Base-by-base conservation (phyloP, 1,140 invertebrate species). In the Zelostemma sp. region DNA sequence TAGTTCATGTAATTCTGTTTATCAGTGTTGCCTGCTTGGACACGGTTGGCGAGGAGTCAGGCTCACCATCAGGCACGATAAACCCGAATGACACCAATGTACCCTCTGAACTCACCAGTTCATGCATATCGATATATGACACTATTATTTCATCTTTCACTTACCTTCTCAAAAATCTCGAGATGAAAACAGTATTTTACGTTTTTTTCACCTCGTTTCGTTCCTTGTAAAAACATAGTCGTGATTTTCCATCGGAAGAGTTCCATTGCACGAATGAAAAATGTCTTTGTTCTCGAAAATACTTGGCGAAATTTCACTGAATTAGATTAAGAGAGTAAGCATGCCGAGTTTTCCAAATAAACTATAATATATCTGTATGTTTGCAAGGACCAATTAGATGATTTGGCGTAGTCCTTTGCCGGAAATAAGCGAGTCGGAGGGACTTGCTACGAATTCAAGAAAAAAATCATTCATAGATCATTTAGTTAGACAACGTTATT, bases 11-110 rank as follows among this genome's bases (percentile, higher is more conserved):
- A 67, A 67, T 77, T 76, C 45, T 72, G 74, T 82, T 80, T 79
- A 77, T 82, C 76, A 82, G 64, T 82, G 77, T 85, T 84, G 83
- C 83, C 82, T 84, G 83, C 84, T 83, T 76, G 80, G 81, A 82
- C 81, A 79, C 74, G 76, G 82, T 80, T 82, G 77, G 77, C 79
- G 82, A 80, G 84, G 84, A 85, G 84, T 85, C 84, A 85, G 84
- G 84, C 80, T 85, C 84, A 85, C 77, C 84, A 85, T 85, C 83
- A 85, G 83, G 84, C 83, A 84, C 81, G 80, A 83, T 77, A 79
- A 78, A 83, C 81, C 78, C 74, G 76, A 83, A 83, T 83, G 76
- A 84, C 40, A 55, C 82, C 75, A 70, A 74, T 84, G 77, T 83
- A 79, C 74, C 77, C 75, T 79, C 45, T 75, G 38, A 75, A 62